Evolutionary conservation across 2,797 vertebrate species (phyloP), one percentile per base, ranked within the genome.

Genomic region (Channa striata): DNA sequence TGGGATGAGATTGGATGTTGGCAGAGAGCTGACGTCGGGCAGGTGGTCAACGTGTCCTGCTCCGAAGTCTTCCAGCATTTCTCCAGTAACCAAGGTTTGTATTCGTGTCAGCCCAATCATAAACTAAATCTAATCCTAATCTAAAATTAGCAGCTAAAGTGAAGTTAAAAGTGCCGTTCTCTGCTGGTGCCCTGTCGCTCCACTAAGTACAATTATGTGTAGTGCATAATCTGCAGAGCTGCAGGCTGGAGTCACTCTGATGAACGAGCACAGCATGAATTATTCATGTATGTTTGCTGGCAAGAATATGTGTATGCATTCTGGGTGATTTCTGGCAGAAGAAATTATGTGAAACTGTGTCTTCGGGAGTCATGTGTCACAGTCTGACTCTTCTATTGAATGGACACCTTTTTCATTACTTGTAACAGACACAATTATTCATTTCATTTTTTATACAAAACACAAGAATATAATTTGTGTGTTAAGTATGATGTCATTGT

Each of bases 1-100:
- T 97, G 96, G 96, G 95, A 97, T 6, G 92, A 93, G 17, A 90
- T 96, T 6, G 91, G 88, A 16, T 97, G 96, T 78, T 97, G 96
- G 96, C 89, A 76, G 39, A 86, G 82, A 82, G 93, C 95, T 7
- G 80, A 93, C 3, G 85, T 93, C 6, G 95, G 95, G 7, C 94
- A 96, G 74, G 89, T 95, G 72, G 90, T 95, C 65, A 94, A 94
- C 52, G 82, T 95, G 10, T 94, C 95, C 37, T 96, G 96, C 59
- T 93, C 94, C 0, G 93, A 82, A 16, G 90, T 96, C 64, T 96
- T 96, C 68, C 92, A 94, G 85, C 94, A 95, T 87, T 94, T 96
- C 74, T 95, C 94, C 83, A 94, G 87, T 61, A 93, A 85, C 47
- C 93, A 93, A 0, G 95, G 95, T 93, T 19, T 52, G 85, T 87